Conservation (phyloP, 2,113 vertebrate genomes). For the Gobiocypris rarus region DNA sequence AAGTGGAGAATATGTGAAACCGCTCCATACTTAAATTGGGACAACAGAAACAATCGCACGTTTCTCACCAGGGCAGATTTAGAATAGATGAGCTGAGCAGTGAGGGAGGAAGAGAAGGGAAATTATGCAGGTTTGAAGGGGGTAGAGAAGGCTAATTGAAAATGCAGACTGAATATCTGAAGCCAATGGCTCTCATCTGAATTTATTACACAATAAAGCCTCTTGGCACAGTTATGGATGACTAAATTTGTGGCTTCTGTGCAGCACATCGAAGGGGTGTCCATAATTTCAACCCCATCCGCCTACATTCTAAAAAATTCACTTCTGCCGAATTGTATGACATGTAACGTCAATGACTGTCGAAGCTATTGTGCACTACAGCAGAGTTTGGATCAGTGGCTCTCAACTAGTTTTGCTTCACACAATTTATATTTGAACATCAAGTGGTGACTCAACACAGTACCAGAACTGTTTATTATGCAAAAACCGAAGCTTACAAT, state of each 20-base stretch:
- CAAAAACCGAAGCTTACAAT: neutral
- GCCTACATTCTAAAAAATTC: neutral
- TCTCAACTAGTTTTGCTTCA: neutral
- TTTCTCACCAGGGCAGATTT: neutral
- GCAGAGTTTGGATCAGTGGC: neutral
- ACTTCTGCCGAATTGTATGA: neutral
- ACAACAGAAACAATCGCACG: neutral
- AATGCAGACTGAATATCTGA: neutral
- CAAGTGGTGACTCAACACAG: neutral
- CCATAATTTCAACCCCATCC: conserved; percentile 1
- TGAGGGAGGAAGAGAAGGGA: neutral
- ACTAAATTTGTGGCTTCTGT: neutral
- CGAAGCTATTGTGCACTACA: neutral
- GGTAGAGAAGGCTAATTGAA: neutral
- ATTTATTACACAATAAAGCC: conserved; percentile 35
- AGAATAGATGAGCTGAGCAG: neutral
- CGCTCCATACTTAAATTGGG: neutral
- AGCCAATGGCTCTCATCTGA: conserved; percentile 23
- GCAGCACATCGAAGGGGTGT: neutral
- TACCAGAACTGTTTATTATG: neutral
- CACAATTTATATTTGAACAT: neutral
- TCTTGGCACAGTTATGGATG: conserved; percentile 35
- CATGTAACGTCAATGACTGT: neutral
- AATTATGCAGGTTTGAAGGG: neutral
- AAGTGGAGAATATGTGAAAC: neutral